Conservation (phyloP, 2,113 vertebrate species). For the Triplophysa tibetana region DNA sequence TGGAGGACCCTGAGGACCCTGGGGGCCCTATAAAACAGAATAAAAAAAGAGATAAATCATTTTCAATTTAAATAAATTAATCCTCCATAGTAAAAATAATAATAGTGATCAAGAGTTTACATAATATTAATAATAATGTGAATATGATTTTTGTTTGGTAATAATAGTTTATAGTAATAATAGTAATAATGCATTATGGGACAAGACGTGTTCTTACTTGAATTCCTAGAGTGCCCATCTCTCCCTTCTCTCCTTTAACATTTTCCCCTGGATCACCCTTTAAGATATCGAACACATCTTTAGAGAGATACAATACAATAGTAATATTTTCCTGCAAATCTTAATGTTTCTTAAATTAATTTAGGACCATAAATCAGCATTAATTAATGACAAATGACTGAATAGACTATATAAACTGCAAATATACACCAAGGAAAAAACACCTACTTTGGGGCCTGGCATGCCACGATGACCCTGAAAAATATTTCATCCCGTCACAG, state of each 20-base stretch:
- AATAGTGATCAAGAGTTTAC: background rate
- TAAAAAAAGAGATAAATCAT: background rate
- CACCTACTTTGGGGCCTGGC: slow-evolving; percentile 51
- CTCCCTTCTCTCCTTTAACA: slow-evolving; percentile 53
- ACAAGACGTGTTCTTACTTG: slow-evolving; percentile 41
- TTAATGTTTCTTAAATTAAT: background rate
- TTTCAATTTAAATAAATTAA: background rate
- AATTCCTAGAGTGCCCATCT: slow-evolving; percentile 46
- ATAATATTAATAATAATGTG: background rate
- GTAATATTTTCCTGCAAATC: background rate
- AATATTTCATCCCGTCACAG: background rate
- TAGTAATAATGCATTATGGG: background rate
- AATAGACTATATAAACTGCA: background rate
- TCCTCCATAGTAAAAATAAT: too few species aligned
- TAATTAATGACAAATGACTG: too few species aligned
- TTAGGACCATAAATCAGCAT: too few species aligned
- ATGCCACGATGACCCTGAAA: slow-evolving; percentile 57
- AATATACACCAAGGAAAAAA: background rate
- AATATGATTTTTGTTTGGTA: slow-evolving; percentile 1
- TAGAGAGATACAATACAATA: background rate
- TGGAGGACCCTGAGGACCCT: slow-evolving; percentile 39
- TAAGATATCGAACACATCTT: background rate
- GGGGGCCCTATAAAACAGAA: slow-evolving; percentile 44
- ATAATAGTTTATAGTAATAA: background rate
- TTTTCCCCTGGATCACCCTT: slow-evolving; percentile 56